Evolutionary conservation across 92 coral and sea anemone species (phyloP).

Genomic region (Nematostella vectensis): DNA sequence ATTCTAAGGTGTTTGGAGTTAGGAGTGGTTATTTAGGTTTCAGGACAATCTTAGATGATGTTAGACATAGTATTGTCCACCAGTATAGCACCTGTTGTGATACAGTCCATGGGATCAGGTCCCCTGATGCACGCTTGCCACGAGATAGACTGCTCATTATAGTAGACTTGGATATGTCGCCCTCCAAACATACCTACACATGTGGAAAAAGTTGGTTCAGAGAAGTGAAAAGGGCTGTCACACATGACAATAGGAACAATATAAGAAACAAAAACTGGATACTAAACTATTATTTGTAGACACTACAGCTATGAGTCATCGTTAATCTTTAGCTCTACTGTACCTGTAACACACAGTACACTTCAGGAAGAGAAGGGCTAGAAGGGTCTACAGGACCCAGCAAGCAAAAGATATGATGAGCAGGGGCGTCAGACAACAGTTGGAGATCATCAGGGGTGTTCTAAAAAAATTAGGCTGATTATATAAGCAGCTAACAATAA

Average conservation of each 20-base stretch:
- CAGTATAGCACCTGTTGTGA: conserved; percentile 68
- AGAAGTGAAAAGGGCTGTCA: too few species aligned
- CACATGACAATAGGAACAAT: too few species aligned
- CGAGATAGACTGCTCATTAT: conserved; percentile 89
- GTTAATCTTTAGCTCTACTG: background rate
- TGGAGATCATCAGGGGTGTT: conserved; percentile 97
- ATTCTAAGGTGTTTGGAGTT: too few species aligned
- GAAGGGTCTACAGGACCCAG: conserved; percentile 96
- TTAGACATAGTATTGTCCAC: too few species aligned
- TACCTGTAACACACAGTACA: conserved; percentile 94
- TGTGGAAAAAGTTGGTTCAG: too few species aligned
- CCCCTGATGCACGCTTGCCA: conserved; percentile 95
- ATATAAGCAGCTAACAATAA: too few species aligned
- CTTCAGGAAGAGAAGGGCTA: conserved; percentile 80
- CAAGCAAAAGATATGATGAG: conserved; percentile 93
- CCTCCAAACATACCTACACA: conserved; percentile 98
- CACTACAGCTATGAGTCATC: too few species aligned
- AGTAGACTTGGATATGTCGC: conserved; percentile 90
- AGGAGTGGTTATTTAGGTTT: too few species aligned
- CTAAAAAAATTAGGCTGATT: conserved; percentile 21
- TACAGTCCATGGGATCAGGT: conserved; percentile 95
- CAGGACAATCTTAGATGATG: too few species aligned
- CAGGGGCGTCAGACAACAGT: conserved; percentile 95
- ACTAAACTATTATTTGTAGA: too few species aligned
- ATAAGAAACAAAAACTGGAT: background rate